phyloP scores from a whole-genome alignment of 37 sponge, comb jelly and placozoan genomes.

The Chondrilla cf. caribensis region DNA sequence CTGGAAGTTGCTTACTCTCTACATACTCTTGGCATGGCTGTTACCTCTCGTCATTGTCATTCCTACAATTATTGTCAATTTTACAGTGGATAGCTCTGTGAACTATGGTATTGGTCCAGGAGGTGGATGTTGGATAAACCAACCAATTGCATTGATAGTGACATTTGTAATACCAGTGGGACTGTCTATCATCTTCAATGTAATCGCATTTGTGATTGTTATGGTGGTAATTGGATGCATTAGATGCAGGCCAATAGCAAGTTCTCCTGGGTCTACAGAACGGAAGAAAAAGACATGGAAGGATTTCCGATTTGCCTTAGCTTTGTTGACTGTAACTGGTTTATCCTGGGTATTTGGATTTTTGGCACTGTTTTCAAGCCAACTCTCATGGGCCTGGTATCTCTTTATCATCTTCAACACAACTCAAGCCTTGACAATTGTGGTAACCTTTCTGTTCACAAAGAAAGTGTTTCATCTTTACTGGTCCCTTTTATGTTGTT shows the following conservation, averaged over 20 bases:
- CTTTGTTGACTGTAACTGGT: conserved; percentile 29
- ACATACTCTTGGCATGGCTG: conserved; percentile 46
- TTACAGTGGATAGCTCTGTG: conserved; percentile 17
- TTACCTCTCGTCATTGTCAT: conserved; percentile 22
- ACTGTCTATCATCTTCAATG: conserved; percentile 30
- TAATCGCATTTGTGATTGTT: neutral
- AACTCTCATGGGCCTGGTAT: conserved; percentile 43
- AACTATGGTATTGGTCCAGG: conserved; percentile 23
- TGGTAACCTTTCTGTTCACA: conserved; percentile 27
- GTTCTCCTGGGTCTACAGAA: neutral
- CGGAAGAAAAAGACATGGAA: neutral
- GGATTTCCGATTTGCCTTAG: conserved; percentile 16
- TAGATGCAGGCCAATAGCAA: neutral
- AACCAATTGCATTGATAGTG: conserved; percentile 20
- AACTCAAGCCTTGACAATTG: conserved; percentile 35
- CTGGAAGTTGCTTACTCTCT: neutral
- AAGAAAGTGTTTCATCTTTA: conserved; percentile 28
- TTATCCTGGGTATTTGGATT: conserved; percentile 59
- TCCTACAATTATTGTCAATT: conserved; percentile 37
- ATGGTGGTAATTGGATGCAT: neutral
- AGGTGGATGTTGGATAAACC: conserved; percentile 49
- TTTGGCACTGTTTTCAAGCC: conserved; percentile 1
- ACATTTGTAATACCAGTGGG: conserved; percentile 31
- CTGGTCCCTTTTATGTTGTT: neutral
- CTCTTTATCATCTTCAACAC: conserved; percentile 47